Base-by-base conservation (phyloP, 2,888 invertebrate genomes). In the Panzeria rudis region DNA sequence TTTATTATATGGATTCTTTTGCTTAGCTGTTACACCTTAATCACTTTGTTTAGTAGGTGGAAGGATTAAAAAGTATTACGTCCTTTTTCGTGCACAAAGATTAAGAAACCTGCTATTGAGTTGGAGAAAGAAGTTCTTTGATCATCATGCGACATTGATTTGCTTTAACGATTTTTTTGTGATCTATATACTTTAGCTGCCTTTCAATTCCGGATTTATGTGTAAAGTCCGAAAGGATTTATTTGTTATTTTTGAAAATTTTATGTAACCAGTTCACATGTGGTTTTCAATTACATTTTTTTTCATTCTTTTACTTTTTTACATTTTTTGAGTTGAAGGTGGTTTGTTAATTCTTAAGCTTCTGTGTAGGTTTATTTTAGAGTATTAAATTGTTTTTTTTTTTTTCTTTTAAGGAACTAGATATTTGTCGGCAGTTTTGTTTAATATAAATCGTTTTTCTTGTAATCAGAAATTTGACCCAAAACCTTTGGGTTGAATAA, bases 31-130 rank as follows among this genome's bases (percentile, higher is more conserved):
- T 62, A 62, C 76, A 80, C 76, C 56, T 76, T 83, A 84, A 83
- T 61, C 72, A 50, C 66, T 83, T 85, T 86, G 77, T 85, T 83
- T 85, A 47, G 86, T 72, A 83, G 86, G 85, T 83, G 86, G 83
- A 85, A 85, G 86, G 86, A 86, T 86, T 86, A 85, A 68, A 73
- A 69, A 69, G 82, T 85, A 85, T 85, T 85, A 85, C 68, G 47
- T 81, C 61, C 81, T 76, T 77, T 66, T 29, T 66, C 11, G n/a
- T 71, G 13, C 38, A 44, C 17, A 38, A 73, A 44, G 59, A 68
- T 29, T 66, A 64, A 32, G n/a, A 62, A 62, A 81, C 72, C 77
- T 84, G 75, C 72, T 38, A 29, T 84, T 80, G 44, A 84, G 47
- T 61, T 71, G 25, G 20, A 59, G 11, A 23, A 17, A 17, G 2